Evolutionary conservation across 2,797 vertebrate genomes (phyloP), one percentile per base, ranked within the genome.

Genomic region (Lophotriccus pileatus): DNA sequence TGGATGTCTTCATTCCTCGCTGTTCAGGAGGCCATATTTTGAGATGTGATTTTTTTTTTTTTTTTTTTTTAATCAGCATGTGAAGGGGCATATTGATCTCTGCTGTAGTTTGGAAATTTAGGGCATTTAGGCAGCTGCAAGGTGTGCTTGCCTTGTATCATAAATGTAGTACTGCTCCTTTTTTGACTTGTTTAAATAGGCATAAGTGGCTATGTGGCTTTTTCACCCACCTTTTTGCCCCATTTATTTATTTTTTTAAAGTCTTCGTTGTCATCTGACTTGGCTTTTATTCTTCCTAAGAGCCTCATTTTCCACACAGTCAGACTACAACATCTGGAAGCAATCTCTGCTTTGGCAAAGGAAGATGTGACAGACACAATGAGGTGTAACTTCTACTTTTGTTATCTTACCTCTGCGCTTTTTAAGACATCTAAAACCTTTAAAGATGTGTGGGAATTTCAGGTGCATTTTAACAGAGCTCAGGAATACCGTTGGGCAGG

Each of bases 291-390:
- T 91, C 76, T 89, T 92, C 84, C 82, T 91, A 25, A 84, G 91
- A 94, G 84, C 67, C 85, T 95, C 47, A 46, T 96, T 94, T 96
- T 96, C 94, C 47, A 70, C 0, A 0, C 87, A 94, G 87, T 89
- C 72, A 66, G 73, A 67, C 79, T 94, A 41, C 59, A 94, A 88
- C 95, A 96, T 97, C 95, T 97, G 95, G 94, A 96, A 95, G 47
- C 55, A 82, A 93, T 97, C 67, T 91, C 73, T 93, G 60, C 55
- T 66, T 96, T 96, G 94, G 94, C 94, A 88, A 56, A 50, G 59
- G 60, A 87, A 69, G 73, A 81, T 55, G 50, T 88, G 89, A 70
- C 87, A 79, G 88, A 69, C 80, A 93, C 63, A 81, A 34, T 63
- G 89, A 95, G 76, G 76, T 96, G 80, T 90, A 93, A 72, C 87